Base-by-base conservation (phyloP, 1,140 invertebrate species). In the Pseudoatta argentina region DNA sequence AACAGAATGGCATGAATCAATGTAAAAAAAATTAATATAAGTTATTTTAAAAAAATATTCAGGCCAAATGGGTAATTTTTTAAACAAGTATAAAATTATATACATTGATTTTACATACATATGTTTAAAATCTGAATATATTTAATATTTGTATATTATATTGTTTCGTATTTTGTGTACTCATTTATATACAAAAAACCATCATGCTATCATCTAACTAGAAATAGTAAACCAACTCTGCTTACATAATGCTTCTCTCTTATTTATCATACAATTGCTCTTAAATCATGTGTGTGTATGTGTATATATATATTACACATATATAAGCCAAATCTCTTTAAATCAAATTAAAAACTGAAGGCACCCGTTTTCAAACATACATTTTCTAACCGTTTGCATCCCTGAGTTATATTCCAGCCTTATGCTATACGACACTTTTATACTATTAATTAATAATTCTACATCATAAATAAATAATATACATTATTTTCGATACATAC, bases 381-480 rank as follows among this genome's bases (percentile, higher is more conserved):
- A 71, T 71, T 34, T 73, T 51, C 44, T 39, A 59, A 53, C 10
- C n/a, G 21, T 81, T 78, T 18, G 44, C 71, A 89, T 86, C 82
- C 77, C 75, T 88, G 71, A 88, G 71, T 85, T 55, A 44, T 4
- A 71, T 44, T 27, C 66, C 53, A 10, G 64, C 0, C 10, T 63
- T 85, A 73, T n/a, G 61, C 66, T 30, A 63, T 77, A 44, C 39
- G 8, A 44, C 64, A 82, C 59, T 63, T 39, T 39, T 77, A 27
- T 27, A n/a, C 63, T 27, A 1, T 76, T 77, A 78, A 55, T 67
- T 83, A 72, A 66, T 66, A 39, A 39, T 61, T 59, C 61, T 66
- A 59, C 53, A 61, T 51, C 14, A 78, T 21, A 67, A 73, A 87
- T 78, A 83, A 82, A 87, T 51, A 77, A 85, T 64, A 16, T 81